Conservation (phyloP, 2,888 invertebrate genomes). For the Caenorhabditis macrosperma region DNA sequence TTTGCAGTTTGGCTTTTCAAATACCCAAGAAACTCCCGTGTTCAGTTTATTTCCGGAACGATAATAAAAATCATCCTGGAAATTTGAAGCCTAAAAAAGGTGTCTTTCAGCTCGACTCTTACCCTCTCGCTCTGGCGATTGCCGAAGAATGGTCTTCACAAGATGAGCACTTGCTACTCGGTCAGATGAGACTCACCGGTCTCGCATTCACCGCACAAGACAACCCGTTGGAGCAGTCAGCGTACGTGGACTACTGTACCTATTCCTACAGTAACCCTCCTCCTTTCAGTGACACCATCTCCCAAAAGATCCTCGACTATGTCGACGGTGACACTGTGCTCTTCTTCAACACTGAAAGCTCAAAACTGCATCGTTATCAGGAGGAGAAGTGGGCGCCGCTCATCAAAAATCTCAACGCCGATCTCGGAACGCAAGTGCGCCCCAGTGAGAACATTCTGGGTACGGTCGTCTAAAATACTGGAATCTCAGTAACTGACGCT, state of each 20-base stretch:
- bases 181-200: slow-evolving; percentile 85
- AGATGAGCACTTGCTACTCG: slow-evolving; percentile 82
- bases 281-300: slow-evolving; percentile 71
- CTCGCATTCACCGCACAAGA: slow-evolving; percentile 93
- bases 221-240: slow-evolving; percentile 89
- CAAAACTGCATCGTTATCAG: slow-evolving; percentile 86
- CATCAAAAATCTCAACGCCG: slow-evolving; percentile 81
- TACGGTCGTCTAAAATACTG: slow-evolving; percentile 10
- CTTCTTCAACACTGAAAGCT: slow-evolving; percentile 84
- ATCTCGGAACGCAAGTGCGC: slow-evolving; percentile 59
- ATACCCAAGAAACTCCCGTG: too few species aligned
- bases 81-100: too few species aligned
- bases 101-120: slow-evolving; percentile 81
- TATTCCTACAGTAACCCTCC: too few species aligned
- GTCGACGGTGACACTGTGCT: slow-evolving; percentile 82
- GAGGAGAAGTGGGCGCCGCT: slow-evolving; percentile 91
- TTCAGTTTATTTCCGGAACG: too few species aligned
- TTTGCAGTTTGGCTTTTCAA: too few species aligned
- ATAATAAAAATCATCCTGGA: too few species aligned
- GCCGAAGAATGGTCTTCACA: slow-evolving; percentile 96
- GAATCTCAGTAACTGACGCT: background rate
- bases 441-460: slow-evolving; percentile 63
- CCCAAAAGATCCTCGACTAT: slow-evolving; percentile 86
- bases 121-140: slow-evolving; percentile 92
- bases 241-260: too few species aligned